Conservation (phyloP, 2,797 vertebrate genomes). For the Martes flavigula region DNA sequence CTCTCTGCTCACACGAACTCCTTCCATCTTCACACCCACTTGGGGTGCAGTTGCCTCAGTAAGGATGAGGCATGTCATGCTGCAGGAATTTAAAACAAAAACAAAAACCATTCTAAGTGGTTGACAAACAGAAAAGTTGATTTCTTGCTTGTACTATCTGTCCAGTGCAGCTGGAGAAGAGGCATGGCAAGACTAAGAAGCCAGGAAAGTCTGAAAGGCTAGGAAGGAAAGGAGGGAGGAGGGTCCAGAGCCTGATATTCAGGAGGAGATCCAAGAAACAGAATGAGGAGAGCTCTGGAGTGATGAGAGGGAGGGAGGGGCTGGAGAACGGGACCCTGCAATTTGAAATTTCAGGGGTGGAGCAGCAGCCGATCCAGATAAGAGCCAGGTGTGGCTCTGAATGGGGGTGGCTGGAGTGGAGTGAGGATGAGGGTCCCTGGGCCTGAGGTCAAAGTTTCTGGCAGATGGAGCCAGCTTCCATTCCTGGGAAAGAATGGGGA, state of each 20-base stretch:
- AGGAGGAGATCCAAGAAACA: neutral
- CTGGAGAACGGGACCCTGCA: neutral
- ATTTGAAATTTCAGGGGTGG: neutral
- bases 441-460: neutral
- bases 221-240: neutral
- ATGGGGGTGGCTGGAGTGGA: neutral
- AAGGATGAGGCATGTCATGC: neutral
- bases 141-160: neutral
- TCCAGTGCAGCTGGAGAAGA: neutral
- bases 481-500: neutral
- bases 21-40: neutral
- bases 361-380: neutral
- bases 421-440: neutral
- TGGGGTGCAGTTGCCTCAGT: neutral
- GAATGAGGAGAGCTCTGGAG: neutral
- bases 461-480: neutral
- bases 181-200: neutral
- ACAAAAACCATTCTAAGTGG: neutral
- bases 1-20: neutral
- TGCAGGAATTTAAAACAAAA: neutral
- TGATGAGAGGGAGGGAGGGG: neutral
- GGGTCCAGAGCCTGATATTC: neutral
- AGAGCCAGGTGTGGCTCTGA: constrained; percentile 18
- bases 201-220: neutral
- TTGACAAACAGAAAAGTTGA: neutral